Percentiles rank a stretch among this genome's conserved stretches.
Conservation (phyloP, 1,140 invertebrate species). For the Amyelois transitella region DNA sequence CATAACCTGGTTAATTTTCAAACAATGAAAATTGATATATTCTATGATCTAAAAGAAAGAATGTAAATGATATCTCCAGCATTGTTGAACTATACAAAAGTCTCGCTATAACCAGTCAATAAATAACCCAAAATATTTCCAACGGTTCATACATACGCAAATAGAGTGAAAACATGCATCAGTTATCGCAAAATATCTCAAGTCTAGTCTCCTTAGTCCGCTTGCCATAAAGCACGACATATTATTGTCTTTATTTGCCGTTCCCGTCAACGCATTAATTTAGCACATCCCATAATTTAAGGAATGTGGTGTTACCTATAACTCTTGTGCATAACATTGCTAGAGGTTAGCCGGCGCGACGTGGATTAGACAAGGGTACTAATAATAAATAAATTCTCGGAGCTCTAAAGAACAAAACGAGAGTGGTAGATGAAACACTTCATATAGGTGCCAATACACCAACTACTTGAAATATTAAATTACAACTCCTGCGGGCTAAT, state of each 20-base stretch:
- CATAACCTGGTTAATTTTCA: too few relatives aligned
- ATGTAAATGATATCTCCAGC: too few relatives aligned
- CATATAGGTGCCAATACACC: too few relatives aligned
- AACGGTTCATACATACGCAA: not conserved
- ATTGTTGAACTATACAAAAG: too few relatives aligned
- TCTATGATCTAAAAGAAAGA: too few relatives aligned
- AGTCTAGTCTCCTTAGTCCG: too few relatives aligned
- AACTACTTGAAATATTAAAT: too few relatives aligned
- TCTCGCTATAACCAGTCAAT: not conserved
- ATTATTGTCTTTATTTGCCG: not conserved
- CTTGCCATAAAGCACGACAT: not conserved
- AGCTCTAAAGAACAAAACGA: not conserved
- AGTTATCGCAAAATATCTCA: too few relatives aligned
- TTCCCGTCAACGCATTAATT: not conserved
- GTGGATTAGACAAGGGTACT: constrained; percentile 17
- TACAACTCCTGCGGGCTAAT: too few relatives aligned
- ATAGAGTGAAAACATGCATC: not conserved
- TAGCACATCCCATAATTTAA: not conserved
- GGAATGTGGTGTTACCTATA: not conserved
- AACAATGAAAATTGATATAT: too few relatives aligned
- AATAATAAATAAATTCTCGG: constrained; percentile 30
- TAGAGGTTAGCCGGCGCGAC: not conserved
- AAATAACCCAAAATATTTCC: not conserved
- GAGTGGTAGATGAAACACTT: not conserved
- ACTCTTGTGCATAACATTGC: not conserved